Conservation (phyloP, 2,888 invertebrate species). For the Venusia cambrica region DNA sequence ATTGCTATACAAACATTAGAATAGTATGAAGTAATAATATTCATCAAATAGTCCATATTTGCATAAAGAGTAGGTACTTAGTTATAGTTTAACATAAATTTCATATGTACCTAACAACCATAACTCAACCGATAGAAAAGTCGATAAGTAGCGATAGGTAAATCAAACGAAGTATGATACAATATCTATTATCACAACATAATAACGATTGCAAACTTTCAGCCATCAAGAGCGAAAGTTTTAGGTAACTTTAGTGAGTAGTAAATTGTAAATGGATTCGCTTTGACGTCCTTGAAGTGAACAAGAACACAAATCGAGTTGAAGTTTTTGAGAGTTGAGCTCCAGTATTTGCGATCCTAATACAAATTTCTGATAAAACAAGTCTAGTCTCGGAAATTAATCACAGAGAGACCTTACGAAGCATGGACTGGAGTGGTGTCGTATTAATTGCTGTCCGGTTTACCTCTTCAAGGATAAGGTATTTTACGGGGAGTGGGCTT, state of each 20-base stretch:
- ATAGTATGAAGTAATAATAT: too few relatives aligned
- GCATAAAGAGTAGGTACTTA: too few relatives aligned
- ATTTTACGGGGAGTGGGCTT: conserved; percentile 43
- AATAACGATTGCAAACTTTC: conserved; percentile 12
- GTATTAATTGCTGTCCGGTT: conserved; percentile 36
- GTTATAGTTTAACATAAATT: too few relatives aligned
- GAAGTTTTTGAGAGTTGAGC: conserved; percentile 30
- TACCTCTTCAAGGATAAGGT: conserved; percentile 48
- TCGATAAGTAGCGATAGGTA: too few relatives aligned
- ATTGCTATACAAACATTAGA: too few relatives aligned
- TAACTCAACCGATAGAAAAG: too few relatives aligned
- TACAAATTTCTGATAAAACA: conserved; percentile 38
- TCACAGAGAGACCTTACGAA: conserved; percentile 43
- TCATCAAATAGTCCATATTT: too few relatives aligned
- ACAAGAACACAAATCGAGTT: conserved; percentile 32
- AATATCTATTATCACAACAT: conserved; percentile 20
- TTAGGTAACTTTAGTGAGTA: conserved; percentile 13
- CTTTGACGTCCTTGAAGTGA: conserved; percentile 20
- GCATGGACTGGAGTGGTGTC: conserved; percentile 32
- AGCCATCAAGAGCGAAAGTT: conserved; percentile 12
- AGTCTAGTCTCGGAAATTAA: conserved; percentile 44
- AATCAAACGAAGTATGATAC: too few relatives aligned
- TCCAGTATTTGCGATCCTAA: conserved; percentile 35
- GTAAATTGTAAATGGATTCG: conserved; percentile 13
- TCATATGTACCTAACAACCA: too few relatives aligned